phyloP scores from a whole-genome alignment of 1,140 invertebrate genomes.

The Drosophila rufa region DNA sequence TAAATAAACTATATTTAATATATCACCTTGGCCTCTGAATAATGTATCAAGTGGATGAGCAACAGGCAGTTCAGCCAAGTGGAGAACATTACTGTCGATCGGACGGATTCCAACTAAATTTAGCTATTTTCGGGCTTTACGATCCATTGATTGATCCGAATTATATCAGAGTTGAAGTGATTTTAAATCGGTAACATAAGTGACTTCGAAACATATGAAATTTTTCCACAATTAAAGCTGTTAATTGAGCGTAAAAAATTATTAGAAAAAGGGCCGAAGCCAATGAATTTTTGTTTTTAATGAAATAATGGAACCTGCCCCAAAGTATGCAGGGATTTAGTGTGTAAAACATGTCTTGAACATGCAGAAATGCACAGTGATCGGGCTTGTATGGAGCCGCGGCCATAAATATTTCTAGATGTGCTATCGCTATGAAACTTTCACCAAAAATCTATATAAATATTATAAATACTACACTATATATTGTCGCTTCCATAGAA shows the following conservation, averaged over 20 bases:
- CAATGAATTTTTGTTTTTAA: neutral
- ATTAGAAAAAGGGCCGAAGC: neutral
- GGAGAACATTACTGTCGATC: conserved; percentile 24
- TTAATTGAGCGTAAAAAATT: neutral
- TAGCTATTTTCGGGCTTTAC: neutral
- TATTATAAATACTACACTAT: conserved; percentile 1
- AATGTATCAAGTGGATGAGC: conserved; percentile 11
- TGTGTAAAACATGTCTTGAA: neutral
- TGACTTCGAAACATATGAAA: neutral
- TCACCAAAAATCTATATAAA: neutral
- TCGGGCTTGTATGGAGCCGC: too few relatives aligned
- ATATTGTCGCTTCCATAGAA: too few relatives aligned
- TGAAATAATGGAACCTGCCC: neutral
- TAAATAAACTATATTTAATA: neutral
- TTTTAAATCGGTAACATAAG: conserved; percentile 20
- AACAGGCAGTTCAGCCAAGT: conserved; percentile 1
- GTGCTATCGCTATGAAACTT: too few relatives aligned
- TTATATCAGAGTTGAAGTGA: neutral
- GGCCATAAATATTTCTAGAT: too few relatives aligned
- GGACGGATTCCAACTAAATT: conserved; percentile 3
- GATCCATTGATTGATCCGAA: neutral
- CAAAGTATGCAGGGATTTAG: conserved; percentile 14
- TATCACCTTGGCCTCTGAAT: conserved; percentile 23
- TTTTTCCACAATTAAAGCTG: neutral
- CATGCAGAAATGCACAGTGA: neutral